Evolutionary conservation across 2,888 invertebrate species (phyloP).

Genomic region (Coenonympha glycerion): DNA sequence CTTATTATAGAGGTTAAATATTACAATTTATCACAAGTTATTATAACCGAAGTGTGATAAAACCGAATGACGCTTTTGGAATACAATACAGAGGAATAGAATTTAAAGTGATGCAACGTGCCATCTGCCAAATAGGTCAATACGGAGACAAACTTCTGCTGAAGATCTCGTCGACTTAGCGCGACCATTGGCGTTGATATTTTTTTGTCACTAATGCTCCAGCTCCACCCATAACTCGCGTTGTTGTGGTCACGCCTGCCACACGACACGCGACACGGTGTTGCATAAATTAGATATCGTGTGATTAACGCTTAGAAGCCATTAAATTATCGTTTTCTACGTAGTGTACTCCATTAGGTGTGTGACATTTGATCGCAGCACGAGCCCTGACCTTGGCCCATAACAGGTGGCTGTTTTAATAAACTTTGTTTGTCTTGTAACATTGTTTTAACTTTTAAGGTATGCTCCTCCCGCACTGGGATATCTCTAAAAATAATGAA

Average conservation of each 20-base stretch:
- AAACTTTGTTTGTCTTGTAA: neutral
- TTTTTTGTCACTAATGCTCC: conserved; percentile 13
- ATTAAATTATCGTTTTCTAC: conserved; percentile 19
- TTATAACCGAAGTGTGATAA: neutral
- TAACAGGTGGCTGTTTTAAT: neutral
- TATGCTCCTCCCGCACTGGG: too few relatives aligned
- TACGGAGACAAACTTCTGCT: conserved; percentile 19
- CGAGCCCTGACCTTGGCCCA: neutral
- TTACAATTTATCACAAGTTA: too few relatives aligned
- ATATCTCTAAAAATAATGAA: too few relatives aligned
- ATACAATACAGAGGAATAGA: conserved; percentile 8
- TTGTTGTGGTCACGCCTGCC: conserved; percentile 34
- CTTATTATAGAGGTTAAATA: too few relatives aligned
- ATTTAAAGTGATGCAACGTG: conserved; percentile 8
- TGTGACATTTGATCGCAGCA: neutral
- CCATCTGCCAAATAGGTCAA: conserved; percentile 22
- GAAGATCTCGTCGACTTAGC: too few relatives aligned
- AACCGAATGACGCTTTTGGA: conserved; percentile 2
- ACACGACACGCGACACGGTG: conserved; percentile 31
- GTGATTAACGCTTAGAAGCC: conserved; percentile 21
- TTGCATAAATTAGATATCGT: conserved; percentile 19
- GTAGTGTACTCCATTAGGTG: neutral
- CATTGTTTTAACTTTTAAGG: too few relatives aligned
- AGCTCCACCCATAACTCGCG: conserved; percentile 20
- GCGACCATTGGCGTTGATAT: conserved; percentile 7